Evolutionary conservation across 2,888 invertebrate genomes (phyloP).

Genomic region (Diachrysia chrysitis): DNA sequence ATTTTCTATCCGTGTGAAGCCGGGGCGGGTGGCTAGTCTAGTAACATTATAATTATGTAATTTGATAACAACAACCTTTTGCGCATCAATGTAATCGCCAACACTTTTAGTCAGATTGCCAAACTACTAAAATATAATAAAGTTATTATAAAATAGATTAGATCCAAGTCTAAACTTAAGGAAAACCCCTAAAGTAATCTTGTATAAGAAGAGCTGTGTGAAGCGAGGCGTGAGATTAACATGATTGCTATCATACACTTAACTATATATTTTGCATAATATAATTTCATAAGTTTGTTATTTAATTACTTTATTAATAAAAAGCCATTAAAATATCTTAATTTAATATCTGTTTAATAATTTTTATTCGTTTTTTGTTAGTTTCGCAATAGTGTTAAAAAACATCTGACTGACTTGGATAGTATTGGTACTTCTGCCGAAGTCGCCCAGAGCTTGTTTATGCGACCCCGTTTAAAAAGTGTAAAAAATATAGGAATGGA

Average conservation of each 20-base stretch:
- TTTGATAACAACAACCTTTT: too few relatives aligned
- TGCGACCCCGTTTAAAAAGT: too few relatives aligned
- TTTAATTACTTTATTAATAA: neutral
- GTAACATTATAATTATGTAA: too few relatives aligned
- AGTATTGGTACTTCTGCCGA: too few relatives aligned
- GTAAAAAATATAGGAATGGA: too few relatives aligned
- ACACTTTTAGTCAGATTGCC: neutral
- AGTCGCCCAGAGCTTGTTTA: too few relatives aligned
- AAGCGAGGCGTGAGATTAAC: constrained; percentile 26
- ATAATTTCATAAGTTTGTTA: constrained; percentile 2
- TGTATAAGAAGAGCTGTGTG: constrained; percentile 8
- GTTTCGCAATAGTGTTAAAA: neutral
- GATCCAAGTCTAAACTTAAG: neutral
- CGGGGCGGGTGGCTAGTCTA: too few relatives aligned
- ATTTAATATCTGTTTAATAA: neutral
- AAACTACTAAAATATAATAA: neutral
- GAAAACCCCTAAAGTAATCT: neutral
- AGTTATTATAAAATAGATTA: neutral
- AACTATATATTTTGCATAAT: constrained; percentile 29
- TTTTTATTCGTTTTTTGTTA: neutral
- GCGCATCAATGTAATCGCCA: too few relatives aligned
- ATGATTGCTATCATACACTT: constrained; percentile 8
- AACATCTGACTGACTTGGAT: too few relatives aligned
- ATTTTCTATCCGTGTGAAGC: too few relatives aligned
- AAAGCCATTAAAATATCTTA: neutral